Conservation (phyloP, 2,888 invertebrate genomes). For the Hipparchia sbordonii region DNA sequence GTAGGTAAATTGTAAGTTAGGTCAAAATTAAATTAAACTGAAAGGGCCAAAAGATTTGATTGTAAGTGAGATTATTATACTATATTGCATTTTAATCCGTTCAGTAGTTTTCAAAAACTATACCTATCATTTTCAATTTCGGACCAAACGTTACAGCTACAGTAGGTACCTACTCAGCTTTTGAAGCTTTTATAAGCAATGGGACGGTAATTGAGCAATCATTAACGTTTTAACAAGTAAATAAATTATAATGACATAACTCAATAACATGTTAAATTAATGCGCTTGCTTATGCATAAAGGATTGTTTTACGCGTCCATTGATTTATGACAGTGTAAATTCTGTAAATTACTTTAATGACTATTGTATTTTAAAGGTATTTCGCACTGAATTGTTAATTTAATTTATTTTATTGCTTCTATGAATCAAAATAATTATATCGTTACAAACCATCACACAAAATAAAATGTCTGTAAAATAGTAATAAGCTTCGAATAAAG, state of each 20-base stretch:
- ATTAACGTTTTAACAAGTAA: constrained; percentile 1
- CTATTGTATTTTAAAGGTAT: constrained; percentile 4
- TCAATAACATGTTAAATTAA: constrained; percentile 1
- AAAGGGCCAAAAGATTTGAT: too few relatives aligned
- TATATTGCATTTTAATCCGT: too few relatives aligned
- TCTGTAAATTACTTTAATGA: constrained; percentile 16
- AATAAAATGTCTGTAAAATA: not conserved
- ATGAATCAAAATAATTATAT: constrained; percentile 9
- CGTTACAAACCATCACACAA: not conserved
- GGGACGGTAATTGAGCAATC: not conserved
- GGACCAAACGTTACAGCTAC: too few relatives aligned
- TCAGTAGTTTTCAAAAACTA: too few relatives aligned
- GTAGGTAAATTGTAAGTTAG: too few relatives aligned
- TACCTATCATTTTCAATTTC: too few relatives aligned
- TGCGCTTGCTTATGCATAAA: constrained; percentile 11
- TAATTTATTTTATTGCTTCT: not conserved
- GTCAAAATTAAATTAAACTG: too few relatives aligned
- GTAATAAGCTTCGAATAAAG: not conserved
- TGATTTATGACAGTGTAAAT: constrained; percentile 19
- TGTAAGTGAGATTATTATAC: too few relatives aligned
- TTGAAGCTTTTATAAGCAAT: not conserved
- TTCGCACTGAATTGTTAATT: constrained; percentile 11
- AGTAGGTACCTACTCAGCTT: too few relatives aligned
- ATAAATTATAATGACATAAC: constrained; percentile 5
- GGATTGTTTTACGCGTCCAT: constrained; percentile 6